A percentile compares a stretch with the other conserved stretches of the same genome.
These are phyloP conservation scores for Andrena cerasifolii DNA, from an alignment of 1,140 invertebrate species.

Conservation along the genomic window DNA sequence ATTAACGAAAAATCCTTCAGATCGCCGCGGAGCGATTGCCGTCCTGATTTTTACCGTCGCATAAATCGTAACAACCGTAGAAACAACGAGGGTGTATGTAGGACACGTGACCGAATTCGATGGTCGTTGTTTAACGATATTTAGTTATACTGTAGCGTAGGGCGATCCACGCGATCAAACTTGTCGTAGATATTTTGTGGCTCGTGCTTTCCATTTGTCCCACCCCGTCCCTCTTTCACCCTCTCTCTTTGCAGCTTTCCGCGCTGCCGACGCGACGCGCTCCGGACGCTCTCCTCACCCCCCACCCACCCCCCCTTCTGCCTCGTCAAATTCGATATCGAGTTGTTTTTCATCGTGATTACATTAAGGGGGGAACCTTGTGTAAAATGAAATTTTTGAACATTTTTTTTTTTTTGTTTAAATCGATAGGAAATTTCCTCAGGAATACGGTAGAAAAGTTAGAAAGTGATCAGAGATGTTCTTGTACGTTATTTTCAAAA, in stretches of 20 bases:
- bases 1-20: constrained; percentile 21
- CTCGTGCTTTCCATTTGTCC: constrained; percentile 1
- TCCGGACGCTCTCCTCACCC: too few species aligned
- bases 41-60: neutral
- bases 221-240: neutral
- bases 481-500: too few species aligned
- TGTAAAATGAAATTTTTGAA: too few species aligned
- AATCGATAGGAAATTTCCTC: too few species aligned
- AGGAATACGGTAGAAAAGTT: too few species aligned
- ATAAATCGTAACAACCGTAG: neutral
- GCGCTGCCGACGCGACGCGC: constrained; percentile 15
- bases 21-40: neutral
- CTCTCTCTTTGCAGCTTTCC: neutral
- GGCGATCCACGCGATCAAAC: constrained; percentile 54
- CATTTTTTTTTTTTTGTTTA: too few species aligned
- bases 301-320: constrained; percentile 47
- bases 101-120: constrained; percentile 38
- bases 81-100: neutral
- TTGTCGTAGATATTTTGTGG: constrained; percentile 65
- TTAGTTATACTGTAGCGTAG: constrained; percentile 41
- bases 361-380: too few species aligned
- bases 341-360: constrained; percentile 67
- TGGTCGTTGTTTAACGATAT: constrained; percentile 65
- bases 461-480: too few species aligned
- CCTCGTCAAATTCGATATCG: constrained; percentile 65